Conservation (phyloP, 1,140 invertebrate genomes). For the Geopemphigus sp. region DNA sequence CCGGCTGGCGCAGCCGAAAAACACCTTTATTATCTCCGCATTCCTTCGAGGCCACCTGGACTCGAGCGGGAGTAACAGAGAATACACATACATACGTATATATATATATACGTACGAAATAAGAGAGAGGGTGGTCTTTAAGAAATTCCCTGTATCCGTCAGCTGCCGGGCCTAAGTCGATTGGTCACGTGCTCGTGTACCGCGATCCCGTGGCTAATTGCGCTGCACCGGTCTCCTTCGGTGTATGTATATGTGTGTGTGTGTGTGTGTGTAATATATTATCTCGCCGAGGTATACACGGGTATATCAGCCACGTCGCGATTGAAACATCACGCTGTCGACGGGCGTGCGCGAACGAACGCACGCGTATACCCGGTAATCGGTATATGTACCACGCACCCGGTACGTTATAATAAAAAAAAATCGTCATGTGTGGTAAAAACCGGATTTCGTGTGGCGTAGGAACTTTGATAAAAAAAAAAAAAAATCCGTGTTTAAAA, state of each 20-base stretch:
- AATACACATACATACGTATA: no score
- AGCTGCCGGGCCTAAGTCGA: slow-evolving; percentile 38
- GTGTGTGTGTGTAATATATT: no score
- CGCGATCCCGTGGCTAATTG: slow-evolving; percentile 42
- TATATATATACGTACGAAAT: no score
- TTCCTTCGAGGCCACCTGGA: slow-evolving; percentile 45
- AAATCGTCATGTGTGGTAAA: slow-evolving; percentile 46
- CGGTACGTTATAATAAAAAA: not conserved
- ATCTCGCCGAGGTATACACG: no score
- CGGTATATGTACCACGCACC: not conserved
- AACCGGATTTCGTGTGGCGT: slow-evolving; percentile 24
- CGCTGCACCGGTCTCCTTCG: slow-evolving; percentile 40
- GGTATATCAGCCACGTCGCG: not conserved
- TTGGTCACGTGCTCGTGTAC: slow-evolving; percentile 37
- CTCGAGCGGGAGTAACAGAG: not conserved
- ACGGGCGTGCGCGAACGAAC: not conserved
- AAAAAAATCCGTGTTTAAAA: no score
- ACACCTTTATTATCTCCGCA: slow-evolving; percentile 25
- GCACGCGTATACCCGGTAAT: not conserved
- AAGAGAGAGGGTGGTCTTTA: slow-evolving; percentile 5
- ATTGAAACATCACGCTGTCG: slow-evolving; percentile 45
- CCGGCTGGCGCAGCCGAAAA: not conserved
- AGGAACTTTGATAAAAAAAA: no score
- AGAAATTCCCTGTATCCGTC: slow-evolving; percentile 18
- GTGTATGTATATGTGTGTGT: not conserved